phyloP scores from a whole-genome alignment of 1,140 invertebrate genomes.

The Neuroterus valhalla region DNA sequence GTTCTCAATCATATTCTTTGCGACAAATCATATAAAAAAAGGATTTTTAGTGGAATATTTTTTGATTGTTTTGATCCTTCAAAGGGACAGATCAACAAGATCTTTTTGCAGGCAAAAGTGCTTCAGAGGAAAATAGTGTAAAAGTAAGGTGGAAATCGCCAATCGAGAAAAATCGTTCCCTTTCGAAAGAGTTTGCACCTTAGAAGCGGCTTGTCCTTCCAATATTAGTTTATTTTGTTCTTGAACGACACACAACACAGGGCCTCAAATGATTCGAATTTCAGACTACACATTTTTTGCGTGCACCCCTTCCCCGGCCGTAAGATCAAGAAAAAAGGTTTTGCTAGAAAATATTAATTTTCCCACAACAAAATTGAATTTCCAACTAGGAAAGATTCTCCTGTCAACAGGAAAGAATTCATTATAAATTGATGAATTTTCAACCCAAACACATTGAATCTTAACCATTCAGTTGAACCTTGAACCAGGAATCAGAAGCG shows the following conservation, averaged over 20 bases:
- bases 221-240: background rate
- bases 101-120: slow-evolving; percentile 14
- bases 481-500: too few relatives aligned
- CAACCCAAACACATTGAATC: too few relatives aligned
- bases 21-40: background rate
- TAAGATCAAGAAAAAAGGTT: too few relatives aligned
- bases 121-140: background rate
- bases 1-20: background rate
- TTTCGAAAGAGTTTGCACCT: background rate
- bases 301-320: too few relatives aligned
- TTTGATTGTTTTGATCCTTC: slow-evolving; percentile 2
- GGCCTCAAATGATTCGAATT: slow-evolving; percentile 3
- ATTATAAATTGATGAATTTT: too few relatives aligned
- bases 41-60: background rate
- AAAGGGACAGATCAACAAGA: background rate
- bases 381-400: too few relatives aligned
- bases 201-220: background rate
- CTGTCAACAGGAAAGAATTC: too few relatives aligned
- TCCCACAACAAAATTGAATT: too few relatives aligned
- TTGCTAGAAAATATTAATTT: too few relatives aligned
- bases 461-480: too few relatives aligned
- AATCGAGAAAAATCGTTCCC: background rate
- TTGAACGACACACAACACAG: slow-evolving; percentile 26
- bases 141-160: background rate
- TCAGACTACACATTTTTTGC: too few relatives aligned